Conservation (phyloP, 2,113 vertebrate genomes). For the Vulpes vulpes region DNA sequence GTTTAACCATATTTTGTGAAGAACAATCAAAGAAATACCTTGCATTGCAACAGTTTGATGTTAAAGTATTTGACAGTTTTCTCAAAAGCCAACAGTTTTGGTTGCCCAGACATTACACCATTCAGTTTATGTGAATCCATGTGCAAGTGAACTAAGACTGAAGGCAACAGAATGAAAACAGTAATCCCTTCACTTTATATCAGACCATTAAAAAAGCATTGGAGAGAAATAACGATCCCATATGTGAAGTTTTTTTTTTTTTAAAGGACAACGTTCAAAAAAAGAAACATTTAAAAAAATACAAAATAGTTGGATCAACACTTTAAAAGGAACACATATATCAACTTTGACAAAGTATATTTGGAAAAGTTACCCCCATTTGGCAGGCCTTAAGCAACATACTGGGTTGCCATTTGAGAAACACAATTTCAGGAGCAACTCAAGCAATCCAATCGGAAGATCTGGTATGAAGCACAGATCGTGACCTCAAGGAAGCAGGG, state of each 20-base stretch:
- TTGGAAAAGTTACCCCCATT: conserved; percentile 77
- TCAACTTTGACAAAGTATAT: conserved; percentile 12
- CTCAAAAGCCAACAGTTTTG: conserved; percentile 85
- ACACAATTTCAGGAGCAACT: conserved; percentile 62
- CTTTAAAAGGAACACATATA: conserved; percentile 70
- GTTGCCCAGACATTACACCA: conserved; percentile 84
- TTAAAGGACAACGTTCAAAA: conserved; percentile 74
- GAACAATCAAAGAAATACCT: conserved; percentile 85
- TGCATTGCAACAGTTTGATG: conserved; percentile 84
- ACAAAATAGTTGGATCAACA: conserved; percentile 70
- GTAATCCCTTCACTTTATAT: conserved; percentile 80
- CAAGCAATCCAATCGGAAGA: conserved; percentile 55
- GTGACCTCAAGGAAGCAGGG: conserved; percentile 70
- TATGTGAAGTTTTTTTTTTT: conserved; percentile 24
- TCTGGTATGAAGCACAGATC: conserved; percentile 64
- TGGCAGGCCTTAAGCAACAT: conserved; percentile 74
- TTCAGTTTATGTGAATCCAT: conserved; percentile 82
- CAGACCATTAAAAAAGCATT: conserved; percentile 76
- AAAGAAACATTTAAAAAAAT: conserved; percentile 67
- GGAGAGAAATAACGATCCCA: conserved; percentile 70
- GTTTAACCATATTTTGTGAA: conserved; percentile 78
- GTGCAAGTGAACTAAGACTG: conserved; percentile 83
- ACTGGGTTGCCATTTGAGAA: conserved; percentile 67
- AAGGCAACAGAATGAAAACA: conserved; percentile 83
- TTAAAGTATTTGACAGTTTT: conserved; percentile 86